Evolutionary conservation across 2,888 invertebrate genomes (phyloP).

Genomic region (Cyclophora punctaria): DNA sequence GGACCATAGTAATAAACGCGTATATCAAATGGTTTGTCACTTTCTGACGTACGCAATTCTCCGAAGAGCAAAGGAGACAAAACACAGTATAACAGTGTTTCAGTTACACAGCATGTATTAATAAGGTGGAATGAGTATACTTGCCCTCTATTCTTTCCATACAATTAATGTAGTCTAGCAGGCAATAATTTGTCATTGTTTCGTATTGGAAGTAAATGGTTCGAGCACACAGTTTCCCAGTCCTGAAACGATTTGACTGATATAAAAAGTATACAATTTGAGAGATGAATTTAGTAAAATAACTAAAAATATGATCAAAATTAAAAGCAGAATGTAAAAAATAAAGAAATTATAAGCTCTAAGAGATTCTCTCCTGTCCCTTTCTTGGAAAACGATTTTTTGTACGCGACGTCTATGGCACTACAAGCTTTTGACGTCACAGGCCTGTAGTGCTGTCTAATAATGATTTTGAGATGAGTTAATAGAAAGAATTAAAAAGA

Average conservation of each 20-base stretch:
- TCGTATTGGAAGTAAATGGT: conserved; percentile 23
- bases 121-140: background rate
- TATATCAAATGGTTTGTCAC: no score
- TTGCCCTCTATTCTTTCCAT: conserved; percentile 33
- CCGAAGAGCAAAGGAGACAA: no score
- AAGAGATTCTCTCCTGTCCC: no score
- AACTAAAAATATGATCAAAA: background rate
- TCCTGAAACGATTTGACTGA: no score
- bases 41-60: no score
- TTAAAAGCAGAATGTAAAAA: no score
- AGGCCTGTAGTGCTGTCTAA: background rate
- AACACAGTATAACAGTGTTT: no score
- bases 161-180: conserved; percentile 39
- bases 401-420: no score
- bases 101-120: background rate
- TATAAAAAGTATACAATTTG: no score
- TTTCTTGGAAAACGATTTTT: no score
- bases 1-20: background rate
- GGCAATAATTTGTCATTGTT: conserved; percentile 33
- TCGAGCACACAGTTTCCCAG: conserved; percentile 31
- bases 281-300: no score
- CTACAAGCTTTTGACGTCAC: background rate
- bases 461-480: background rate
- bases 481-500: background rate
- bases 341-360: no score